Conservation (phyloP, 2,888 invertebrate genomes). For the Drosophila ustulata region DNA sequence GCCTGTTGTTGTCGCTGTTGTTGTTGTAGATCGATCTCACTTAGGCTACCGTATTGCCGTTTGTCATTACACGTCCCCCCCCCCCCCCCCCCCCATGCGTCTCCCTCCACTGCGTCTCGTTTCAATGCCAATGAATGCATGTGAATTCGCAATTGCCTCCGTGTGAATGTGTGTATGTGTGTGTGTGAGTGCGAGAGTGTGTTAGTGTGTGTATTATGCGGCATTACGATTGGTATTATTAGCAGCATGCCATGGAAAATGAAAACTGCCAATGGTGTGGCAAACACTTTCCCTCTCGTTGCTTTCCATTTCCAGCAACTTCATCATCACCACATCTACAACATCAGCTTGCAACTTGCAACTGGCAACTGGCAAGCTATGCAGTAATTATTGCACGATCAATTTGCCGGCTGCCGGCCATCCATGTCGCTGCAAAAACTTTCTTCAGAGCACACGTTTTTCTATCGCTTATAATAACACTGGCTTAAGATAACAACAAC, state of each 20-base stretch:
- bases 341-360: slow-evolving; percentile 29
- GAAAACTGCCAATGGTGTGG: slow-evolving; percentile 70
- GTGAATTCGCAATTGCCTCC: slow-evolving; percentile 25
- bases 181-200: slow-evolving; percentile 7
- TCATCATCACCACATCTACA: slow-evolving; percentile 42
- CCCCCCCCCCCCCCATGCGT: slow-evolving; percentile 2
- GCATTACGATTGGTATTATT: slow-evolving; percentile 77
- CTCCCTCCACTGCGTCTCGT: slow-evolving; percentile 49
- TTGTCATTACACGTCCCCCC: slow-evolving; percentile 32
- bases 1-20: slow-evolving; percentile 30
- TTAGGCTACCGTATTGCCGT: slow-evolving; percentile 69
- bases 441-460: slow-evolving; percentile 62
- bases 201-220: slow-evolving; percentile 78
- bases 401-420: slow-evolving; percentile 78
- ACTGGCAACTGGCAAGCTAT: slow-evolving; percentile 62
- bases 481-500: slow-evolving; percentile 20
- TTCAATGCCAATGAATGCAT: slow-evolving; percentile 80
- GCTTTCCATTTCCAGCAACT: slow-evolving; percentile 81
- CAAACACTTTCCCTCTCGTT: slow-evolving; percentile 83
- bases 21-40: slow-evolving; percentile 73
- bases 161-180: not conserved
- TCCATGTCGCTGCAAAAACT: slow-evolving; percentile 76
- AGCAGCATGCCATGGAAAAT: slow-evolving; percentile 77
- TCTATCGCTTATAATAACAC: slow-evolving; percentile 30
- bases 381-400: slow-evolving; percentile 83